A percentile compares a stretch with the other conserved stretches of the same genome.
phyloP scores from a whole-genome alignment of 2,113 vertebrate species.

The Zeus faber region DNA sequence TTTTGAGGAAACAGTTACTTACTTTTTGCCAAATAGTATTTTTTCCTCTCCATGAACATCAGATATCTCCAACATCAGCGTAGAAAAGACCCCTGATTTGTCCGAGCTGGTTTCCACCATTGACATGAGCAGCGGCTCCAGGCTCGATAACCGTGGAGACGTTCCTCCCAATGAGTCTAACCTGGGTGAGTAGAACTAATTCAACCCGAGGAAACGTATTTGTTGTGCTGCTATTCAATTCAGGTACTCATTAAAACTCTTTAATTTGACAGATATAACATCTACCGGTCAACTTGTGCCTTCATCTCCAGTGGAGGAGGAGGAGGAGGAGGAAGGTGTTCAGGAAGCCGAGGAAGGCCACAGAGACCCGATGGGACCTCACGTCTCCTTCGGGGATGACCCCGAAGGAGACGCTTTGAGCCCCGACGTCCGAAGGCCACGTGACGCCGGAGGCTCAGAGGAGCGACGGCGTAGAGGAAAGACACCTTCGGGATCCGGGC shows the following conservation, averaged over 20 bases:
- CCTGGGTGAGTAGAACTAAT: slow-evolving; percentile 40
- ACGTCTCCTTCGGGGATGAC: slow-evolving; percentile 3
- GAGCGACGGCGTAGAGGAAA: neutral
- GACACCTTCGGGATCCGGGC: slow-evolving; percentile 5
- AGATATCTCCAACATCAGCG: slow-evolving; percentile 68
- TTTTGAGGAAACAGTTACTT: no score
- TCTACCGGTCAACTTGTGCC: slow-evolving; percentile 27
- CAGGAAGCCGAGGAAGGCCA: slow-evolving; percentile 11
- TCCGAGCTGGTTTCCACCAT: slow-evolving; percentile 58
- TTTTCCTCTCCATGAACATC: no score
- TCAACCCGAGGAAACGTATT: slow-evolving; percentile 6
- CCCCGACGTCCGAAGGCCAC: slow-evolving; percentile 18
- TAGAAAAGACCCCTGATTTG: slow-evolving; percentile 70
- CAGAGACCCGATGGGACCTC: slow-evolving; percentile 1
- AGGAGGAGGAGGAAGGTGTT: slow-evolving; percentile 19
- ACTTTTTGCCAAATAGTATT: no score
- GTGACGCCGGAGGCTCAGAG: slow-evolving; percentile 18
- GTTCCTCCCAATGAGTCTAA: slow-evolving; percentile 37
- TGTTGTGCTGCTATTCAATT: neutral
- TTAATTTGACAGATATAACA: slow-evolving; percentile 31
- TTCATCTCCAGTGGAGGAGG: slow-evolving; percentile 29
- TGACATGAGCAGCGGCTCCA: slow-evolving; percentile 43
- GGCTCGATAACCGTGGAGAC: slow-evolving; percentile 49
- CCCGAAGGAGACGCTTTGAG: neutral
- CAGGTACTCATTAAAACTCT: neutral